phyloP scores from a whole-genome alignment of 2,113 vertebrate species.

The Corapipo altera region DNA sequence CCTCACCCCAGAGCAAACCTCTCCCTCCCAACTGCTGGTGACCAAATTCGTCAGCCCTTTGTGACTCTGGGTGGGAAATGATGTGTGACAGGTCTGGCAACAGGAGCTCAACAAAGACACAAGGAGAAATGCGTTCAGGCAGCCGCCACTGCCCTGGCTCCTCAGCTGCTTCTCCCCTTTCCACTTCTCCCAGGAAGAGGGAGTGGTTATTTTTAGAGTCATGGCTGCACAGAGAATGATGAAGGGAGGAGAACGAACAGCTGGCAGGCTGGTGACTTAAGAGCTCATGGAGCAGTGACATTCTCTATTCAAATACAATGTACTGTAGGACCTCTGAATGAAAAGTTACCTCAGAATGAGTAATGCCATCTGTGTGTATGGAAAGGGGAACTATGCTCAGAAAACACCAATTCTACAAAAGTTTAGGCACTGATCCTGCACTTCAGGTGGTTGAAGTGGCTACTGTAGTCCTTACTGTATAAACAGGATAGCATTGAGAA shows the following conservation, averaged over 20 bases:
- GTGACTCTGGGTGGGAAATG: neutral
- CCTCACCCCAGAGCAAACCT: neutral
- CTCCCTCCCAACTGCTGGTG: neutral
- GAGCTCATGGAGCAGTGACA: neutral
- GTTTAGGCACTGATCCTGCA: neutral
- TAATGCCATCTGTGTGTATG: neutral
- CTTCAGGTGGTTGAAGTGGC: neutral
- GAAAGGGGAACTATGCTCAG: neutral
- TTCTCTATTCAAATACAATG: neutral
- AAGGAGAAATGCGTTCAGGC: neutral
- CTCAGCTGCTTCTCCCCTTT: neutral
- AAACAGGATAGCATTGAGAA: neutral
- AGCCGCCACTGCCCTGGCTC: rapidly evolving
- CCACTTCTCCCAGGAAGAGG: neutral
- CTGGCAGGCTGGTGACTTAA: neutral
- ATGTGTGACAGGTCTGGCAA: neutral
- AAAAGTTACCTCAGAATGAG: neutral
- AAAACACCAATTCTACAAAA: neutral
- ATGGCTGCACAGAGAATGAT: no score
- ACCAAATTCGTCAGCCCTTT: neutral
- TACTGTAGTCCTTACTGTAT: neutral
- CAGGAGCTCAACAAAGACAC: neutral
- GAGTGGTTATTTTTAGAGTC: neutral
- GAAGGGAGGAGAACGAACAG: neutral
- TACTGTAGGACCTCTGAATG: neutral